These are phyloP conservation scores for Lacerta bilineata DNA, from an alignment of 2,797 vertebrate genomes.

Conservation along the genomic window DNA sequence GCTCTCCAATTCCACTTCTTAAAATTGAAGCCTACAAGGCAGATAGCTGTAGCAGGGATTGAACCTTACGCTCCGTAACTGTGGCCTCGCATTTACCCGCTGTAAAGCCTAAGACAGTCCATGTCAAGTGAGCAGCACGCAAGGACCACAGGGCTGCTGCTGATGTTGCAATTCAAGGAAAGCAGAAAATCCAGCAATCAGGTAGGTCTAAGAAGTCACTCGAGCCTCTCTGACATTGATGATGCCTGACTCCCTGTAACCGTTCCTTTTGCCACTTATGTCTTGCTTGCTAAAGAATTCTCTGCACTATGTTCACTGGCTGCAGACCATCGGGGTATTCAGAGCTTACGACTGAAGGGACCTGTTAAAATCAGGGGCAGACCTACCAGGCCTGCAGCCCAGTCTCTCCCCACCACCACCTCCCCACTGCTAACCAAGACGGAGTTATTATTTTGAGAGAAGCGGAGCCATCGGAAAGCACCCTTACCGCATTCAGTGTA, in stretches of 20 bases:
- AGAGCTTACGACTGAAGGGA: neutral
- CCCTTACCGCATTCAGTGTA: neutral
- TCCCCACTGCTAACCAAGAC: neutral
- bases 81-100: constrained; percentile 11
- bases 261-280: constrained; percentile 5
- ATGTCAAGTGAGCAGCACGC: constrained; percentile 12
- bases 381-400: no score
- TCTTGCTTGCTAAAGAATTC: neutral
- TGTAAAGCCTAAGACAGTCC: constrained; percentile 8
- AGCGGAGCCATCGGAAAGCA: neutral
- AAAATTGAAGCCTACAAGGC: constrained; percentile 21
- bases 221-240: neutral
- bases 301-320: neutral
- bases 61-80: neutral
- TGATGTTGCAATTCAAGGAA: constrained; percentile 45
- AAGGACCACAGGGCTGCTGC: constrained; percentile 31
- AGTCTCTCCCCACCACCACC: neutral
- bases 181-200: constrained; percentile 40
- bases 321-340: neutral
- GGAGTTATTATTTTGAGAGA: neutral
- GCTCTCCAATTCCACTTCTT: constrained; percentile 17
- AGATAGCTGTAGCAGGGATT: neutral
- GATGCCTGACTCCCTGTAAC: neutral
- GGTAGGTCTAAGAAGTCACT: constrained; percentile 33
- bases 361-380: neutral